Conservation (phyloP, 2,797 vertebrate species). For the Pseudopleuronectes americanus region DNA sequence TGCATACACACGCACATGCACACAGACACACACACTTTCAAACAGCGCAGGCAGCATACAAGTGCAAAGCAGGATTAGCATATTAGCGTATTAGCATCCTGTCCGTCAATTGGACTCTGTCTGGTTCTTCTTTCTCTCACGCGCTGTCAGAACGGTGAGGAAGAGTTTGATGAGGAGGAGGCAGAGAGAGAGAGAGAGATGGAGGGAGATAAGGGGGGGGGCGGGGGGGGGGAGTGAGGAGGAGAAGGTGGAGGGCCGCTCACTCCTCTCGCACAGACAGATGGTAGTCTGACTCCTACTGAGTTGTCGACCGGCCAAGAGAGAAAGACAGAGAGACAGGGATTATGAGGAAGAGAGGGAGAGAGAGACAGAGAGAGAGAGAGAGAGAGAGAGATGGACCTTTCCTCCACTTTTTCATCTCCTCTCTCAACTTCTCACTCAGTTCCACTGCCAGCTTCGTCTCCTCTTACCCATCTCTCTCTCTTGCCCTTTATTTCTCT, state of each 20-base stretch:
- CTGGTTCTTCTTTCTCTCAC: constrained; percentile 63
- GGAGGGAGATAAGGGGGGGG: constrained; percentile 33
- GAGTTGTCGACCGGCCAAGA: constrained; percentile 76
- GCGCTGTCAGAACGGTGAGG: constrained; percentile 49
- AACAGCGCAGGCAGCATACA: constrained; percentile 65
- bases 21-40: constrained; percentile 39
- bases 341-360: constrained; percentile 39
- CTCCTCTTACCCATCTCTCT: constrained; percentile 34
- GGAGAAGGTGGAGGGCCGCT: constrained; percentile 41
- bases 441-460: constrained; percentile 67
- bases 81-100: constrained; percentile 80
- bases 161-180: constrained; percentile 47
- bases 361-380: constrained; percentile 44
- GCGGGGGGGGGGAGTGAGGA: constrained; percentile 10
- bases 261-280: constrained; percentile 68
- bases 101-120: constrained; percentile 70
- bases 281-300: constrained; percentile 77
- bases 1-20: constrained; percentile 5
- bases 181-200: constrained; percentile 31
- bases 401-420: constrained; percentile 72
- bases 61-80: constrained; percentile 79
- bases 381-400: constrained; percentile 58
- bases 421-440: constrained; percentile 69
- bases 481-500: constrained; percentile 28
- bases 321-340: constrained; percentile 42